phyloP scores from a whole-genome alignment of 2,888 invertebrate genomes.

The Melangyna quadrimaculata region DNA sequence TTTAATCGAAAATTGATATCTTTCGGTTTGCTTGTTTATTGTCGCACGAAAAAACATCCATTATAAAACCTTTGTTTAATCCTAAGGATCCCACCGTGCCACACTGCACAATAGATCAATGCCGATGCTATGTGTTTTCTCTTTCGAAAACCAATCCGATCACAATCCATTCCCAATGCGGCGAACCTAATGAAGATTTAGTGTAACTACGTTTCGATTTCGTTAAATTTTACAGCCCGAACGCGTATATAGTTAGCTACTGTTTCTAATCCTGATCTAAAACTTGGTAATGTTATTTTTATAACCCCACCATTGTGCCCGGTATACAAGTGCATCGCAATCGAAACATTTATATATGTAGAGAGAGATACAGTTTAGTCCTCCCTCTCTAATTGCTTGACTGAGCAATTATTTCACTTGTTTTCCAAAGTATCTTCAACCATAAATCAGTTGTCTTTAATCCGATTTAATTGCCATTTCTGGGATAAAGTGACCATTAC shows the following conservation, averaged over 20 bases:
- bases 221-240: slow-evolving; percentile 52
- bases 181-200: slow-evolving; percentile 72
- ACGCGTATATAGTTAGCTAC: slow-evolving; percentile 21
- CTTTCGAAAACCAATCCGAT: slow-evolving; percentile 36
- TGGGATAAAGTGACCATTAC: slow-evolving; percentile 72
- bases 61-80: slow-evolving; percentile 45
- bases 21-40: slow-evolving; percentile 10
- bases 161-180: slow-evolving; percentile 68
- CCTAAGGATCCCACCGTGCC: slow-evolving; percentile 24
- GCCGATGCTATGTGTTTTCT: neutral
- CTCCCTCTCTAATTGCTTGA: slow-evolving; percentile 71
- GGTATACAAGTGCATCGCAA: slow-evolving; percentile 9
- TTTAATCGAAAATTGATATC: slow-evolving; percentile 14
- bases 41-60: slow-evolving; percentile 37
- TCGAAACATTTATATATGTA: neutral
- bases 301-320: slow-evolving; percentile 32
- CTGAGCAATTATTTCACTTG: slow-evolving; percentile 72
- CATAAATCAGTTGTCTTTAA: slow-evolving; percentile 72
- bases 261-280: slow-evolving; percentile 65
- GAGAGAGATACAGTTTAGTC: slow-evolving; percentile 21
- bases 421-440: slow-evolving; percentile 71
- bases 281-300: slow-evolving; percentile 71
- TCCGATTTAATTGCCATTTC: slow-evolving; percentile 72
- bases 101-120: slow-evolving; percentile 58
- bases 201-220: slow-evolving; percentile 67